Conservation (phyloP, 2,797 vertebrate species). For the Poeciliopsis gracilis region DNA sequence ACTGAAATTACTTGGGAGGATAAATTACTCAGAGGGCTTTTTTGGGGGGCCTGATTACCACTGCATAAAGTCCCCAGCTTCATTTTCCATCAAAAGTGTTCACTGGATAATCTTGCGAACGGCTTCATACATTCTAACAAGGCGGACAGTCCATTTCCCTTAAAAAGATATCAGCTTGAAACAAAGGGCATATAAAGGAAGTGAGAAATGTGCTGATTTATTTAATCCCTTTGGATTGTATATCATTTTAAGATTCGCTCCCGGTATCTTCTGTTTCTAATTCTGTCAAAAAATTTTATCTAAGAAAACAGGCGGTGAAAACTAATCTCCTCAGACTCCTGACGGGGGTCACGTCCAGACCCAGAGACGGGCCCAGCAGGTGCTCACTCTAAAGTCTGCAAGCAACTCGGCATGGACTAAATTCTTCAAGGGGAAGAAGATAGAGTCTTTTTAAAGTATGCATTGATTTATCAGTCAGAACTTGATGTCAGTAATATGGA, state of each 20-base stretch:
- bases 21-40: conserved; percentile 74
- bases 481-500: conserved; percentile 17
- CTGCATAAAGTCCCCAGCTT: conserved; percentile 60
- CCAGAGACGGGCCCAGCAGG: conserved; percentile 70
- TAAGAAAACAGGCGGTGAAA: conserved; percentile 72
- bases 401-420: conserved; percentile 14
- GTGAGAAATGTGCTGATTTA: conserved; percentile 69
- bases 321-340: conserved; percentile 75
- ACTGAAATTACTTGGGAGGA: conserved; percentile 79
- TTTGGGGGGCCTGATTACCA: conserved; percentile 57
- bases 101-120: conserved; percentile 40
- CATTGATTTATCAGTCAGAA: conserved; percentile 18
- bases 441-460: conserved; percentile 37
- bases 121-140: conserved; percentile 46
- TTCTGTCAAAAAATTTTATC: conserved; percentile 70
- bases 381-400: conserved; percentile 41
- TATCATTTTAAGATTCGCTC: conserved; percentile 70
- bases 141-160: conserved; percentile 38
- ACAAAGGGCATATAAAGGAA: conserved; percentile 73
- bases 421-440: conserved; percentile 22
- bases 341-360: conserved; percentile 73
- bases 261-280: conserved; percentile 52
- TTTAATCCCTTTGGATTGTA: conserved; percentile 75
- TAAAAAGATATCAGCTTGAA: conserved; percentile 54
- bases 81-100: conserved; percentile 57